Evolutionary conservation across 2,888 invertebrate genomes (phyloP).

Genomic region (Tenodera sinensis): DNA sequence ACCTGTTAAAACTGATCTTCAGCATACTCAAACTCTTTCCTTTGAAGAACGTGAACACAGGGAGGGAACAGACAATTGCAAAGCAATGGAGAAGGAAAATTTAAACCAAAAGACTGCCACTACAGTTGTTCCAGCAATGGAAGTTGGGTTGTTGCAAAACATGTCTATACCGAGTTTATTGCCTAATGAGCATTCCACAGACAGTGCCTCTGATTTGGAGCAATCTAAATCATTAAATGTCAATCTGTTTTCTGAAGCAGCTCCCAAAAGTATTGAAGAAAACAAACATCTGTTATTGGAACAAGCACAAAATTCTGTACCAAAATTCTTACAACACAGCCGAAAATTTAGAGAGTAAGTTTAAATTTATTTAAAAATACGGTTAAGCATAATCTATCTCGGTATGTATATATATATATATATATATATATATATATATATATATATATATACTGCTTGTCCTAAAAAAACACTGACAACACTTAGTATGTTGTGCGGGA

Average conservation of each 20-base stretch:
- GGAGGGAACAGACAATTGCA: not conserved
- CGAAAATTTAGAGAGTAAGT: constrained; percentile 20
- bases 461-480: no score
- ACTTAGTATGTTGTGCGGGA: no score
- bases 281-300: not conserved
- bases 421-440: no score
- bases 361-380: not conserved
- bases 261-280: not conserved
- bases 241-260: not conserved
- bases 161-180: not conserved
- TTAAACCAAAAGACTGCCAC: not conserved
- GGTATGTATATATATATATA: no score
- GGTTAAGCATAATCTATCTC: not conserved
- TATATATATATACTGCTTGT: no score
- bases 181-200: not conserved
- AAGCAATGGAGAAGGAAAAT: not conserved
- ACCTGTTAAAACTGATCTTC: not conserved
- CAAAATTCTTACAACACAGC: not conserved
- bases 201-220: not conserved
- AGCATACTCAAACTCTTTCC: not conserved
- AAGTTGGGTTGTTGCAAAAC: not conserved
- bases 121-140: not conserved
- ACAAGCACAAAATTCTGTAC: not conserved
- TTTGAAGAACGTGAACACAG: not conserved
- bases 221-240: not conserved